Evolutionary conservation across 2,113 vertebrate species (phyloP), one percentile per base, ranked within the genome.

Genomic region (Syngnathus scovelli): DNA sequence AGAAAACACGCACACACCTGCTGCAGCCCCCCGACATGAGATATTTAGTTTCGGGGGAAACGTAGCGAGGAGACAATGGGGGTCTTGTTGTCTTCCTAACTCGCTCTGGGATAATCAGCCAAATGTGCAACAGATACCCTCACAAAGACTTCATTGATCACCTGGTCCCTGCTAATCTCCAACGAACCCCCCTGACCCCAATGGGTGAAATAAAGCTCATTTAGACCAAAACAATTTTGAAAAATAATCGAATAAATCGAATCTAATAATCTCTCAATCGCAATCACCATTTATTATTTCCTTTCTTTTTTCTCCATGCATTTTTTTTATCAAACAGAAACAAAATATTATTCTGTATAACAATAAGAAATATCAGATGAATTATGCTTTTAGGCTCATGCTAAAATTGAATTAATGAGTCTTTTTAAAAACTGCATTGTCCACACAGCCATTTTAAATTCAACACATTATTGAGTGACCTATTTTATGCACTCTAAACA

Each of bases 11-110:
- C 1, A 39, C 38, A 69, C 18, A 56, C 61, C 67, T 70, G 62
- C 67, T 64, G 51, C 21, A 33, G 63, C 70, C 67, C 21, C 13
- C 41, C 37, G 1, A 54, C 79, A 77, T 63, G 3, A 61, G 66
- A 77, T 72, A 74, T 85, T 87, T 71, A 43, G 75, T 88, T 85
- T 85, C 80, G 61, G 23, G 64, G 58, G 54, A 74, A 70, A 71
- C 64, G 52, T 44, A 59, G 60, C 33, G 49, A 12, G 54, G 38
- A 61, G 69, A 91, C 90, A 92, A 90, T 80, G 78, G 16, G 18
- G 8, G 65, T 36, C 64, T 91, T 91, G 87, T 91, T 76, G 76
- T 68, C 61, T 27, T 56, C 62, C 5, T 61, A 89, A 89, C 76
- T 54, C 61, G 87, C 75, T 72, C 76, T 27, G 61, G 87, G 76